Conservation (phyloP, 1,140 invertebrate genomes). For the Caenorhabditis latens region DNA sequence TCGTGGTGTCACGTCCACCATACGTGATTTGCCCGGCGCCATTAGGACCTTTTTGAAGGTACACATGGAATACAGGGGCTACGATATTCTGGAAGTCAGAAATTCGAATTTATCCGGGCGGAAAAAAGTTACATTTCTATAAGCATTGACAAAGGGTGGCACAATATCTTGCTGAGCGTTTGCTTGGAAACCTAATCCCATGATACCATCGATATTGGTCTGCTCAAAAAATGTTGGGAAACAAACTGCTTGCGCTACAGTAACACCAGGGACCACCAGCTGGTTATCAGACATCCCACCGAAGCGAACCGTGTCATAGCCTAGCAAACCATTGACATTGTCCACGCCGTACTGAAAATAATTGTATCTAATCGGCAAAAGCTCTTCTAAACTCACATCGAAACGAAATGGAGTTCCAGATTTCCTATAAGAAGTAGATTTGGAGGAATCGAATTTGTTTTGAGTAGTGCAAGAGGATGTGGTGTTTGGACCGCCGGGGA, state of each 20-base stretch:
- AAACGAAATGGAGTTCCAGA: background rate
- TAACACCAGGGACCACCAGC: background rate
- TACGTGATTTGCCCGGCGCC: constrained; percentile 16
- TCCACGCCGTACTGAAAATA: constrained; percentile 17
- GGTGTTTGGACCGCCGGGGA: background rate
- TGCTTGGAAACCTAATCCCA: background rate
- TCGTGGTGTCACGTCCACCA: background rate
- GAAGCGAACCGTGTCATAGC: background rate
- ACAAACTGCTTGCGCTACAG: background rate
- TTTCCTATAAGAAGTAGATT: background rate
- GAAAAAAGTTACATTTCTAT: background rate
- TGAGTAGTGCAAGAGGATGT: background rate
- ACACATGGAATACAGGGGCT: background rate
- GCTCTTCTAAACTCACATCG: background rate
- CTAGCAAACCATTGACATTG: background rate
- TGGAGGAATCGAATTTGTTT: constrained; percentile 1
- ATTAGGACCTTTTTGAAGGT: background rate
- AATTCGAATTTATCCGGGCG: background rate
- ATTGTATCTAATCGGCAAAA: background rate
- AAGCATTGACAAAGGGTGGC: constrained; percentile 22
- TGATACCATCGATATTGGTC: constrained; percentile 18
- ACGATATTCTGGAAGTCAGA: background rate
- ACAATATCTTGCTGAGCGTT: background rate
- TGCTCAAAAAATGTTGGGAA: constrained; percentile 4
- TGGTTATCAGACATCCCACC: background rate